Evolutionary conservation across 2,888 invertebrate genomes (phyloP).

Genomic region (Drosophila diplacantha): DNA sequence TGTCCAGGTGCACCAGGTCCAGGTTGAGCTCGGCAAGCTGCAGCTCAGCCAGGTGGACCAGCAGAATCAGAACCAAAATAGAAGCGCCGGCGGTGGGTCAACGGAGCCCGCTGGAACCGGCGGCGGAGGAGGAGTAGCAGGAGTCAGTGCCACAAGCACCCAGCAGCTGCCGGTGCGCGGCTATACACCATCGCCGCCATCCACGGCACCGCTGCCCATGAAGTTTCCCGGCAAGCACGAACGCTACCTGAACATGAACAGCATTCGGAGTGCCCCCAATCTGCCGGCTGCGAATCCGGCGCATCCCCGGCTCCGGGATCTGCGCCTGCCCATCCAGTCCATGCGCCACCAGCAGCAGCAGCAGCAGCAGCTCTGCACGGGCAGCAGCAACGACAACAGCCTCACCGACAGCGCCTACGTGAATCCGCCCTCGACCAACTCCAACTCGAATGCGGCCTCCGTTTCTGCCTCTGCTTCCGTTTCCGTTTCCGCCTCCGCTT

Average conservation of each 20-base stretch:
- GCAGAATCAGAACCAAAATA: slow-evolving; percentile 75
- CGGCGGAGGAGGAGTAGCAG: neutral
- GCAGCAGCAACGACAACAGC: slow-evolving; percentile 74
- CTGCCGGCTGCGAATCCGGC: slow-evolving; percentile 83
- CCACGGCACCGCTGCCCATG: slow-evolving; percentile 89
- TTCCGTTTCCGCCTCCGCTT: slow-evolving; percentile 41
- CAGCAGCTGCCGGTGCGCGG: slow-evolving; percentile 84
- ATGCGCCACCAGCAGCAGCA: slow-evolving; percentile 76
- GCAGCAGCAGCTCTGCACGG: slow-evolving; percentile 24
- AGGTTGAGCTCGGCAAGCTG: slow-evolving; percentile 81
- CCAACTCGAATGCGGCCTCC: slow-evolving; percentile 52
- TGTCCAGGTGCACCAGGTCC: slow-evolving; percentile 61
- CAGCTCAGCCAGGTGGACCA: slow-evolving; percentile 79
- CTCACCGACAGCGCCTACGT: slow-evolving; percentile 76
- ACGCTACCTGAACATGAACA: slow-evolving; percentile 86
- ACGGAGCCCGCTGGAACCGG: slow-evolving; percentile 12
- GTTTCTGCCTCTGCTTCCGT: slow-evolving; percentile 49
- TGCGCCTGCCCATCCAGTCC: slow-evolving; percentile 85
- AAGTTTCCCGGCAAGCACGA: slow-evolving; percentile 86
- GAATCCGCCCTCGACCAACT: slow-evolving; percentile 73
- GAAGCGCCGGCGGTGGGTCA: neutral
- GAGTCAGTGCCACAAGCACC: slow-evolving; percentile 75
- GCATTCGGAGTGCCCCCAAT: slow-evolving; percentile 89
- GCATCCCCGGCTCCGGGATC: slow-evolving; percentile 85
- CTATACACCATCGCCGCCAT: slow-evolving; percentile 89